These are phyloP conservation scores for Drosophila testacea DNA, from an alignment of 2,888 invertebrate species.

Conservation along the genomic window DNA sequence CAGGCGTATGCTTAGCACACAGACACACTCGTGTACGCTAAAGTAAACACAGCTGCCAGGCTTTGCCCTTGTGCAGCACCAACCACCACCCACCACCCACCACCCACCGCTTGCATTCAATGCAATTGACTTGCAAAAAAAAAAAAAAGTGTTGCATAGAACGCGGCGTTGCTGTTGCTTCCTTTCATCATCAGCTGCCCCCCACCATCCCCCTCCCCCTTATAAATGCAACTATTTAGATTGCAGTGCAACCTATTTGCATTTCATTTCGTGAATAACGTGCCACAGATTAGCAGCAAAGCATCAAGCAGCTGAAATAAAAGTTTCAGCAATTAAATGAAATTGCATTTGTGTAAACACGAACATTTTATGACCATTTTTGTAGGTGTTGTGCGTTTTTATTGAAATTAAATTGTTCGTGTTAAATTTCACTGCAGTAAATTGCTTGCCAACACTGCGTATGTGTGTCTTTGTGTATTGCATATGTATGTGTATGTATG, in stretches of 20 bases:
- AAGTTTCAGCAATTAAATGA: conserved; percentile 64
- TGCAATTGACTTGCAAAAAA: conserved; percentile 53
- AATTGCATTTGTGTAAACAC: conserved; percentile 62
- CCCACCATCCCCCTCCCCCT: too few relatives aligned
- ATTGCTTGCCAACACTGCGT: conserved; percentile 43
- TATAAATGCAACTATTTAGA: conserved; percentile 25
- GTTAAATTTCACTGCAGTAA: conserved; percentile 69
- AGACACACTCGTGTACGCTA: conserved; percentile 37
- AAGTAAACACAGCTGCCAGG: conserved; percentile 61
- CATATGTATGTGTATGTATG: conserved; percentile 8
- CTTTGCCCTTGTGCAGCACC: conserved; percentile 52
- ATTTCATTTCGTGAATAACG: conserved; percentile 49
- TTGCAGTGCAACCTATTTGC: conserved; percentile 39
- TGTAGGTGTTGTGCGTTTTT: conserved; percentile 55
- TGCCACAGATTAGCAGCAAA: conserved; percentile 51
- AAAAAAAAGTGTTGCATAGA: conserved; percentile 44
- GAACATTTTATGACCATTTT: conserved; percentile 53
- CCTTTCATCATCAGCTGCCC: conserved; percentile 23
- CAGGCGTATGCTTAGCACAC: conserved; percentile 69
- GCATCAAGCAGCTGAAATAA: conserved; percentile 35
- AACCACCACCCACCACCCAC: background rate
- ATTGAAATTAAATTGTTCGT: conserved; percentile 78
- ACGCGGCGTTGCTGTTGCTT: conserved; percentile 27
- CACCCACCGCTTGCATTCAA: conserved; percentile 36
- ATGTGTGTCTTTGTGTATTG: conserved; percentile 14